Percentiles rank a stretch among this genome's conserved stretches.
phyloP scores from a whole-genome alignment of 2,797 vertebrate species.

The Hemitrygon akajei region DNA sequence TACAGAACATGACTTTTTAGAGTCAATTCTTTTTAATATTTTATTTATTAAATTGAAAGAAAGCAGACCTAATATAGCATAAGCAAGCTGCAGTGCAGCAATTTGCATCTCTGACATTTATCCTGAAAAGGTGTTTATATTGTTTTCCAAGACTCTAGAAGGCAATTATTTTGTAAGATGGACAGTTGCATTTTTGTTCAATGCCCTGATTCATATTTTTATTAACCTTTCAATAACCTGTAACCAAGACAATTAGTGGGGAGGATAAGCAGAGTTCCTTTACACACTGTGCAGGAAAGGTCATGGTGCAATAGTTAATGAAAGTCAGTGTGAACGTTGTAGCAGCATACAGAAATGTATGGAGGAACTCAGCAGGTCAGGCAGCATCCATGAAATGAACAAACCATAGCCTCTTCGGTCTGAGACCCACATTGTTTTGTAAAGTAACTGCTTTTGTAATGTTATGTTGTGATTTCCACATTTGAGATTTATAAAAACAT shows the following conservation, averaged over 20 bases:
- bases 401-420: no score
- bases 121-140: not conserved
- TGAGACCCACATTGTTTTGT: no score
- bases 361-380: no score
- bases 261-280: not conserved
- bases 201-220: not conserved
- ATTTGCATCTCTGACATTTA: not conserved
- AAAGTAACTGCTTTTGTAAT: not conserved
- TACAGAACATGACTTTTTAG: not conserved
- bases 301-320: not conserved
- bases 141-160: not conserved
- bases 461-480: not conserved
- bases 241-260: not conserved
- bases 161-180: not conserved
- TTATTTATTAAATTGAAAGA: no score
- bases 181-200: not conserved
- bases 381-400: no score
- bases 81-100: no score
- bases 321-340: not conserved
- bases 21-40: not conserved
- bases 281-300: not conserved
- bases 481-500: not conserved
- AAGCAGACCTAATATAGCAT: not conserved
- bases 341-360: no score
- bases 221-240: not conserved